phyloP scores from a whole-genome alignment of 2,113 vertebrate species.

The Bufo bufo region DNA sequence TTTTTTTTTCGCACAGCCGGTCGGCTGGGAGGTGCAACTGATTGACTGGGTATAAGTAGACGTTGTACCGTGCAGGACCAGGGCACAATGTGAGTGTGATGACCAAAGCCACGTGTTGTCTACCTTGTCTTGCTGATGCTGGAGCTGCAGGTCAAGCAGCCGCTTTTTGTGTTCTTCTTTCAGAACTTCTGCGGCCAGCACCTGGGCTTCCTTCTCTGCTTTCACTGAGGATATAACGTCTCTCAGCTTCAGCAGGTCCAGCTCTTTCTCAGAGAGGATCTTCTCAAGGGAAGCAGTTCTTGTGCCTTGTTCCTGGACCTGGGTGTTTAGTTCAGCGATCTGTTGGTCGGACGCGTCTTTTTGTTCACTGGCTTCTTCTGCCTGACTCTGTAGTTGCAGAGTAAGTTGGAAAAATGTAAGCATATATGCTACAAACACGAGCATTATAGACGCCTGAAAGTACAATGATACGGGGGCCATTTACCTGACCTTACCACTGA shows the following conservation, averaged over 20 bases:
- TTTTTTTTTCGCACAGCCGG: too few species aligned
- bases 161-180: slow-evolving; percentile 60
- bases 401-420: not conserved
- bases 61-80: not conserved
- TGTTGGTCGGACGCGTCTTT: slow-evolving; percentile 55
- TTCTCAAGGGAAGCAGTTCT: slow-evolving; percentile 65
- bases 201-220: slow-evolving; percentile 64
- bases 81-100: not conserved
- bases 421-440: not conserved
- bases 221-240: slow-evolving; percentile 60
- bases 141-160: slow-evolving; percentile 58
- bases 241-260: slow-evolving; percentile 65
- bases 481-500: too few species aligned
- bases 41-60: not conserved
- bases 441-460: not conserved
- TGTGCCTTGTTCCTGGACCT: slow-evolving; percentile 60
- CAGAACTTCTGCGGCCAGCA: slow-evolving; percentile 61
- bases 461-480: too few species aligned
- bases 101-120: not conserved
- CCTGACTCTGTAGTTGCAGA: slow-evolving; percentile 34
- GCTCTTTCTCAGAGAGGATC: slow-evolving; percentile 71
- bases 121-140: slow-evolving; percentile 62
- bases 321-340: slow-evolving; percentile 60
- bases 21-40: not conserved
- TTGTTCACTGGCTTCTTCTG: slow-evolving; percentile 27